Evolutionary conservation across 2,113 vertebrate species (phyloP).

Genomic region (human (Homo sapiens)): DNA sequence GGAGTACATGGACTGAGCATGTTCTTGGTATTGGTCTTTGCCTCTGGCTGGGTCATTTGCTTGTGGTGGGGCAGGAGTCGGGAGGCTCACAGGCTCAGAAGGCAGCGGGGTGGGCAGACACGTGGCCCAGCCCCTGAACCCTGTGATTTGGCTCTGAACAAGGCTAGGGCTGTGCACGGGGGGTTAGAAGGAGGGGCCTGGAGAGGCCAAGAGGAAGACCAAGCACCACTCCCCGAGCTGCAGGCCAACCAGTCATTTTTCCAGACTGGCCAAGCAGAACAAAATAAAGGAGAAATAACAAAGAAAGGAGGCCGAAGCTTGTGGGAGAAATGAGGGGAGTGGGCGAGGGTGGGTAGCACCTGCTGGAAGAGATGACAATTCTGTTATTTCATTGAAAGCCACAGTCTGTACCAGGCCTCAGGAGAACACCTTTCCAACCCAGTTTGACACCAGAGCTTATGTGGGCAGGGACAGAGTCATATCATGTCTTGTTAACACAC

Average conservation of each 20-base stretch:
- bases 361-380: background rate
- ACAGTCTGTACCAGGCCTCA: background rate
- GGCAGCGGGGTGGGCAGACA: background rate
- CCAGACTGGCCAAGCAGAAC: background rate
- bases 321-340: background rate
- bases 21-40: background rate
- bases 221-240: background rate
- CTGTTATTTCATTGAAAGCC: background rate
- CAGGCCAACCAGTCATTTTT: conserved; percentile 16
- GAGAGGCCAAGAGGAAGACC: background rate
- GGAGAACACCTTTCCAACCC: background rate
- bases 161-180: background rate
- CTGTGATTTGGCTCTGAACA: background rate
- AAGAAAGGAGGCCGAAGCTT: background rate
- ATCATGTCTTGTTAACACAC: background rate
- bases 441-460: background rate
- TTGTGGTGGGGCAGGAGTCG: background rate
- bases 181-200: no score
- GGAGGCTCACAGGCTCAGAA: background rate
- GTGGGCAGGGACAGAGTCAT: background rate
- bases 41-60: background rate
- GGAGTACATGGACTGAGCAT: background rate
- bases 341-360: background rate
- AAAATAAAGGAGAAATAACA: background rate
- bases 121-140: background rate